Base-by-base conservation (phyloP, 2,888 invertebrate genomes). In the Thymelicus acteon region DNA sequence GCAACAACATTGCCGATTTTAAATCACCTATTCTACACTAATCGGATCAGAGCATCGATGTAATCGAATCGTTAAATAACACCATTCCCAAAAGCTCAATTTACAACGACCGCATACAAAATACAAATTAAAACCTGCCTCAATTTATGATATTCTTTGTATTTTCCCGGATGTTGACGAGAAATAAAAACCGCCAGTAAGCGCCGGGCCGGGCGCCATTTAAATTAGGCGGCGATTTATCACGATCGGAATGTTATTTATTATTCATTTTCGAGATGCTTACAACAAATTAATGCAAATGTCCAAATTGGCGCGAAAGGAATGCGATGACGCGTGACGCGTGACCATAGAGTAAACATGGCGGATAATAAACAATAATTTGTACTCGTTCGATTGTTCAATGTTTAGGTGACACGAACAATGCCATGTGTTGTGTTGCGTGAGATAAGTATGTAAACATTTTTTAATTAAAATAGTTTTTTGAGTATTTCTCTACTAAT, bases 241-340 rank as follows among this genome's bases (percentile, higher is more conserved):
- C 82, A 84, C 79, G 77, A 76, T 75, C 81, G 80, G 75, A 76
- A 76, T 76, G 74, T 76, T 77, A 83, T 84, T 80, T 83, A 73
- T 77, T 80, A 87, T 84, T 84, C 82, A 82, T 82, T 82, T 77
- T 81, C 52, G 39, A 60, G 64, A 65, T 70, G 80, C 83, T 80
- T 83, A 85, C 83, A 80, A 84, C 82, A 80, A 88, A 88, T 89
- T 87, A 85, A 89, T 89, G 88, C 86, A 86, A 90, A 89, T 87
- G 81, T 74, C 75, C 71, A 72, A 73, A 67, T 71, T 68, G 71
- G 80, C 73, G 77, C 80, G 80, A 73, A 70, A 66, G 88, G 87
- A 86, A 88, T 88, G 84, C 78, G 82, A 80, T 82, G 85, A 84
- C 82, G 83, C 75, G 80, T 82, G 85, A 84, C 82, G 82, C 75